Percentiles rank a stretch among this genome's conserved stretches.
Conservation (phyloP, 2,797 vertebrate species). For the Odontamblyopus rebecca region DNA sequence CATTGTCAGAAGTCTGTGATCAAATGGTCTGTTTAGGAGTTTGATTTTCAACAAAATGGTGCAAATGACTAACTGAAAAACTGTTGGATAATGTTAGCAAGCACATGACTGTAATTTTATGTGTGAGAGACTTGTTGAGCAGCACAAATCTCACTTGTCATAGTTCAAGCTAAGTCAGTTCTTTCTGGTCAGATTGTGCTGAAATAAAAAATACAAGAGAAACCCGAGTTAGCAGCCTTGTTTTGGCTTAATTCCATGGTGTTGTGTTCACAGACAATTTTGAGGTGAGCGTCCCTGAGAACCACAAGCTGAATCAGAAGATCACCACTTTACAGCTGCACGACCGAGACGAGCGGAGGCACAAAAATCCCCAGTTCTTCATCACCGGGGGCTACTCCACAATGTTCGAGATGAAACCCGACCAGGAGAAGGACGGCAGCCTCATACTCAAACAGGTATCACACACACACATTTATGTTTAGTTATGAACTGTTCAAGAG, state of each 20-base stretch:
- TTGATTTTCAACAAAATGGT: no score
- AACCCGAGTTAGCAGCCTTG: neutral
- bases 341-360: conserved; percentile 86
- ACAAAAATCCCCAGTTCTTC: conserved; percentile 85
- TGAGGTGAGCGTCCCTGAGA: conserved; percentile 81
- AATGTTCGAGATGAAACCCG: conserved; percentile 77
- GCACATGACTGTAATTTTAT: no score
- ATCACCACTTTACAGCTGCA: conserved; percentile 81
- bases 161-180: no score
- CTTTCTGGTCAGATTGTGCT: no score
- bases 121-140: no score
- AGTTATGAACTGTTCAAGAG: no score
- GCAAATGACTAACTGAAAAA: no score
- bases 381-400: conserved; percentile 52
- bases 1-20: no score
- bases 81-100: no score
- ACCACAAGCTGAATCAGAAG: conserved; percentile 73
- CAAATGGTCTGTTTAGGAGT: no score
- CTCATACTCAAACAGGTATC: conserved; percentile 86
- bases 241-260: neutral
- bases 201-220: neutral
- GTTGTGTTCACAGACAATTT: conserved; percentile 71
- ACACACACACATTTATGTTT: neutral
- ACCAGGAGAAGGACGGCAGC: conserved; percentile 80
- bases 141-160: no score